These are phyloP conservation scores for Schizopygopsis pylzovi DNA, from an alignment of 2,797 vertebrate genomes.

Conservation along the genomic window DNA sequence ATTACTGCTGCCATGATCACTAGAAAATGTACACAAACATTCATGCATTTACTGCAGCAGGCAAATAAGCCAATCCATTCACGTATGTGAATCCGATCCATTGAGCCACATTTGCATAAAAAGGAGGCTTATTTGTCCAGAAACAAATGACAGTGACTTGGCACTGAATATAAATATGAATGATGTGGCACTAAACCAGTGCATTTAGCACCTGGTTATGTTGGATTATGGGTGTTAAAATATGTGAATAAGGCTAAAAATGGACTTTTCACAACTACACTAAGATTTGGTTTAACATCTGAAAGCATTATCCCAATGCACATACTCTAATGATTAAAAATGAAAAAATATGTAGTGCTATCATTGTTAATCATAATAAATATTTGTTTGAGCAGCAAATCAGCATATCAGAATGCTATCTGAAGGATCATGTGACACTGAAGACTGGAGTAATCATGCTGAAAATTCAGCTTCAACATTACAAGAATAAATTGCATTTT, in stretches of 20 bases:
- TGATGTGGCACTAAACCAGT: background rate
- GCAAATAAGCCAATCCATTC: slow-evolving; percentile 17
- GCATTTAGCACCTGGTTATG: slow-evolving; percentile 24
- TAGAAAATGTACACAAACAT: slow-evolving; percentile 11
- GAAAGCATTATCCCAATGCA: background rate
- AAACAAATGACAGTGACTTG: slow-evolving; percentile 17
- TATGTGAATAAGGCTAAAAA: slow-evolving; percentile 26
- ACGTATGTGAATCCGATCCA: background rate
- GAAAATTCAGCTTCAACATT: background rate
- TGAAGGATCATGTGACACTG: background rate
- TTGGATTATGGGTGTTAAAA: slow-evolving; percentile 5
- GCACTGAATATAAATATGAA: slow-evolving; percentile 16
- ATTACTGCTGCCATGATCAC: slow-evolving; percentile 1
- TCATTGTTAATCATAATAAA: background rate
- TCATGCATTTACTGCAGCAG: background rate
- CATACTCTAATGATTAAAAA: background rate
- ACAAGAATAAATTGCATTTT: background rate
- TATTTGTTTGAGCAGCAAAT: background rate
- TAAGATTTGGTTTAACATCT: background rate
- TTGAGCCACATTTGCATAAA: slow-evolving; percentile 13
- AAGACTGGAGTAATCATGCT: background rate
- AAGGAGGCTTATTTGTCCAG: slow-evolving; percentile 1
- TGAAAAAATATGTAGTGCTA: background rate
- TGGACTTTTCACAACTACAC: slow-evolving; percentile 13
- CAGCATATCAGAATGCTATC: background rate